Evolutionary conservation across 2,888 invertebrate species (phyloP), one percentile per base, ranked within the genome.

Genomic region (Selenia dentaria): DNA sequence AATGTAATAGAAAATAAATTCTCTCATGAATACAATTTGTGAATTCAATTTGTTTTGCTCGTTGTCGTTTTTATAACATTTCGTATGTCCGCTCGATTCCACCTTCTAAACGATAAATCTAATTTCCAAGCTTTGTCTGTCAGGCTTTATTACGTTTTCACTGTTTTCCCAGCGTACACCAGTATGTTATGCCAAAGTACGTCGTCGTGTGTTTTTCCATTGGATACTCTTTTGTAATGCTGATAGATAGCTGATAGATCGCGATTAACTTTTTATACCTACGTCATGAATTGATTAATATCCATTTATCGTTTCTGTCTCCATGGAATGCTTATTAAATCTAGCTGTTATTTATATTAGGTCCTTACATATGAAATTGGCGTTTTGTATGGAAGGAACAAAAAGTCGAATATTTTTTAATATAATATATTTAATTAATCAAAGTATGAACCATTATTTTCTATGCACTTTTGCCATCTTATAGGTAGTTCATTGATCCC

Each of bases 121-220:
- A 61, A 67, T 68, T 62, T 54, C 40, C 42, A 39, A 52, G 56
- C 48, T 61, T 62, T 59, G 49, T 59, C 51, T 62, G 56, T 59
- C 64, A 54, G 60, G 59, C 59, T 64, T 60, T 57, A 55, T 70
- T 59, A 62, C 25, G 37, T 47, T 55, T 54, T 16, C 26, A 43
- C 37, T 51, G 45, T 48, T 54, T 51, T 54, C 35, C 32, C 27
- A 32, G 28, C n/a, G n/a, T n/a, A n/a, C n/a, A n/a, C 45, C 39
- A 47, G 53, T 45, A 43, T 45, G 51, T 56, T 40, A n/a, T n/a
- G n/a, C n/a, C n/a, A n/a, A 47, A 33, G 44, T 50, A 36, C 27
- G 44, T n/a, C n/a, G n/a, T n/a, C n/a, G n/a, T n/a, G 36, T 45
- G 41, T 35, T 50, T 42, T 54, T 32, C 28, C 54, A 51, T 39